Percentiles rank a stretch among this genome's conserved stretches.
phyloP scores from a whole-genome alignment of 2,113 vertebrate genomes.

The Mormyrus iriodes region DNA sequence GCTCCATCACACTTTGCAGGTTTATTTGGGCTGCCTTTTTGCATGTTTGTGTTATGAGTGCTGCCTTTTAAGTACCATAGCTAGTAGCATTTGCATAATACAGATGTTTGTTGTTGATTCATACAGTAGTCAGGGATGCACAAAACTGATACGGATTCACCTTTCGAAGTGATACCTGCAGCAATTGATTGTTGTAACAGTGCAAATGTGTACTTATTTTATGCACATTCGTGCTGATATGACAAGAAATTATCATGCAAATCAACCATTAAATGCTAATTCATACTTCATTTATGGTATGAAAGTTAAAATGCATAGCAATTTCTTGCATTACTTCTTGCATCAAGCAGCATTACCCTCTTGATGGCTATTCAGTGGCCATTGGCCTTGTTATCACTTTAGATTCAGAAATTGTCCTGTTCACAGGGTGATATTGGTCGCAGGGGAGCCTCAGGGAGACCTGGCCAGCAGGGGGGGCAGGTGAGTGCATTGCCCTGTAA shows the following conservation, averaged over 20 bases:
- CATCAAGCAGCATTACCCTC: neutral
- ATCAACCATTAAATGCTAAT: neutral
- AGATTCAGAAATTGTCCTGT: neutral
- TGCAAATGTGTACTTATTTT: neutral
- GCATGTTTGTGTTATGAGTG: neutral
- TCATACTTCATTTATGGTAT: neutral
- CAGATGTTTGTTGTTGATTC: neutral
- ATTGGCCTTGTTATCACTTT: neutral
- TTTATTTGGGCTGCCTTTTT: neutral
- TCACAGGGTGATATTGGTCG: conserved; percentile 54
- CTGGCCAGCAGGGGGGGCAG: conserved; percentile 46
- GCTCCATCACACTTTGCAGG: neutral
- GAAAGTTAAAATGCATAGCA: neutral
- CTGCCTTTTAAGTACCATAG: neutral
- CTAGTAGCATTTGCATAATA: neutral
- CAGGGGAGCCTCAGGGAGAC: conserved; percentile 45
- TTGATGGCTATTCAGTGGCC: neutral
- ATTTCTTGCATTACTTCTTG: neutral
- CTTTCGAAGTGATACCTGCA: neutral
- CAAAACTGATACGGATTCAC: neutral
- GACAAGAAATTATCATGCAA: neutral
- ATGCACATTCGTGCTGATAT: neutral
- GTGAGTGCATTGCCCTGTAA: conserved; percentile 38
- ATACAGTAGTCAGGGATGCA: neutral
- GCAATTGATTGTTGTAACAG: neutral